Conservation (phyloP, 2,888 invertebrate species). For the Vanessa cardui region DNA sequence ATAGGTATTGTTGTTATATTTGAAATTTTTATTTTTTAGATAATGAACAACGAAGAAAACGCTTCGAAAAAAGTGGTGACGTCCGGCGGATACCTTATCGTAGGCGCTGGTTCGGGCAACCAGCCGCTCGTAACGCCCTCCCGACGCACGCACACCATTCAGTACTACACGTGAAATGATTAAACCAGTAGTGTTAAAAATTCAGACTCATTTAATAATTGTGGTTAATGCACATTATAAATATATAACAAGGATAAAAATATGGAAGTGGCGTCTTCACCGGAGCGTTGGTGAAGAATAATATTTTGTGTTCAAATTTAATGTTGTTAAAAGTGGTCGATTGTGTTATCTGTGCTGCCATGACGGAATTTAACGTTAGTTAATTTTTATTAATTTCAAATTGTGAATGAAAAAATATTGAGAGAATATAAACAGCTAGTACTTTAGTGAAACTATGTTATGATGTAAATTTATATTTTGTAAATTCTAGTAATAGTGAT, state of each 20-base stretch:
- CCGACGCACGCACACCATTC: slow-evolving; percentile 56
- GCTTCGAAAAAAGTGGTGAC: slow-evolving; percentile 67
- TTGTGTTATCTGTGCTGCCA: background rate
- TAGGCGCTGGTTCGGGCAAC: slow-evolving; percentile 51
- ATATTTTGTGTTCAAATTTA: background rate
- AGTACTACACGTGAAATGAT: slow-evolving; percentile 48
- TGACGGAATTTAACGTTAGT: background rate
- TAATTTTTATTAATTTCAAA: background rate
- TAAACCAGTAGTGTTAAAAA: background rate
- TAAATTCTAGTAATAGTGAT: too few species aligned
- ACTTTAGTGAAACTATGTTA: too few species aligned
- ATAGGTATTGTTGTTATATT: too few species aligned
- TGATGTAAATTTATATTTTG: too few species aligned
- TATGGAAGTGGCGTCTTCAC: too few species aligned
- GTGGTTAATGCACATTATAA: background rate
- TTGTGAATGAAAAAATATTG: too few species aligned
- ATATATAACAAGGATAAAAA: too few species aligned
- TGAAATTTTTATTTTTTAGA: slow-evolving; percentile 46
- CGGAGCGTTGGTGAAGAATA: background rate
- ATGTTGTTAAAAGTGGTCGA: background rate
- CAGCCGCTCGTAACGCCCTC: slow-evolving; percentile 50
- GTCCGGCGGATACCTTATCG: slow-evolving; percentile 74
- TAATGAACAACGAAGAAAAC: slow-evolving; percentile 58
- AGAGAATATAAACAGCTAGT: too few species aligned
- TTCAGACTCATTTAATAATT: background rate